Base-by-base conservation (phyloP, 2,888 invertebrate species). In the Desoria tigrina region DNA sequence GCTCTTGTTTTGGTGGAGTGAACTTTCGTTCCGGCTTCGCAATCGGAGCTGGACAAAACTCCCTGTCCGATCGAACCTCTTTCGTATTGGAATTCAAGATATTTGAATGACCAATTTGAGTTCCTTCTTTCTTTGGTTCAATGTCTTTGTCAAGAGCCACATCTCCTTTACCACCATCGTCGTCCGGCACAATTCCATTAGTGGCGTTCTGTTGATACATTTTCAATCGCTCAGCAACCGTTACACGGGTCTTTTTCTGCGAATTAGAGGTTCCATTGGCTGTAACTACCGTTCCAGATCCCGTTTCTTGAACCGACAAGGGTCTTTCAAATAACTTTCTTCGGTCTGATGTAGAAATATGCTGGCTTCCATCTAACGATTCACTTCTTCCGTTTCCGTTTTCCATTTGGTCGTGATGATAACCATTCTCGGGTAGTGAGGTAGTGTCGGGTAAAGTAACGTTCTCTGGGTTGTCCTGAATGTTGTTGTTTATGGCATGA, bases 301-400 rank as follows among this genome's bases (percentile, higher is more conserved):
- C 83, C 9, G 83, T 84, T 64, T 86, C 86, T 72, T 84, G 83
- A 42, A 84, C 82, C 66, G 90, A 89, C 32, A 87, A 85, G 0
- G 90, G 90, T 14, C 81, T 80, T 76, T 89, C 89, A 77, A 88
- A 88, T 76, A 90, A 80, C 81, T 88, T 90, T 75, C 90, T 83
- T n/a, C 90, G 82, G 78, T 91, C 90, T 0, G 90, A 89, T 0
- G 90, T 90, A 76, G 89, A 72, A 28, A 72, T 16, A 24, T 66
- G 63, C 24, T 58, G 56, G 16, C n/a, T 37, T 37, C 21, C 57
- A 11, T 57, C 42, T 55, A 16, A 9, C 7, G 14, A 27, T 4
- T 21, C 21, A 4, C 3, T 9, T 16, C 7, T 26, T 14, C 9
- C 28, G 50, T 63, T 70, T 18, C 61, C 66, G n/a, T 71, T 65